These are phyloP conservation scores for Apis laboriosa DNA, from an alignment of 1,140 invertebrate genomes.

Conservation along the genomic window DNA sequence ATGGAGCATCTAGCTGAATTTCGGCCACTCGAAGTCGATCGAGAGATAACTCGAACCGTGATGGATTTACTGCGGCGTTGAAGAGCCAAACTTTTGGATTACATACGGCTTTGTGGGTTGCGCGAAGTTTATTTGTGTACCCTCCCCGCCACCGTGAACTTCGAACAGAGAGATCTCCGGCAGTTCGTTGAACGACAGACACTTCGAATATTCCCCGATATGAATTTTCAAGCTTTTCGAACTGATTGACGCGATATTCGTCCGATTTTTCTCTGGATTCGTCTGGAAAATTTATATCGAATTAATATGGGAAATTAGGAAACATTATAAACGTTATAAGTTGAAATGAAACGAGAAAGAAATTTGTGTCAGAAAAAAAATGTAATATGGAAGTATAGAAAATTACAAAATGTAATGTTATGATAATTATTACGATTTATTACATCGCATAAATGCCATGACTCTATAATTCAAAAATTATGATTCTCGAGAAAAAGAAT, in stretches of 20 bases:
- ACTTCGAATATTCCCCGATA: background rate
- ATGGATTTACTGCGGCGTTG: conserved; percentile 41
- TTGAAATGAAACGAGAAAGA: too few species aligned
- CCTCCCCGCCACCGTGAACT: background rate
- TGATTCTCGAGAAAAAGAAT: too few species aligned
- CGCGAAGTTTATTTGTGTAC: conserved; percentile 26
- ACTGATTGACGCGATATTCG: background rate
- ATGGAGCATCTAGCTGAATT: conserved; percentile 12
- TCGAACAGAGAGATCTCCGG: conserved; percentile 3
- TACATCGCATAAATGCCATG: too few species aligned
- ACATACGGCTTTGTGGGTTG: conserved; percentile 22
- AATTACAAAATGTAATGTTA: too few species aligned
- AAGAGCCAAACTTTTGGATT: conserved; percentile 41
- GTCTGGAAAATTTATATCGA: too few species aligned
- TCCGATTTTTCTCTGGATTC: too few species aligned
- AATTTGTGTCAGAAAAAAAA: too few species aligned
- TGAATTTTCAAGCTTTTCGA: background rate
- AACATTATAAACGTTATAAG: too few species aligned
- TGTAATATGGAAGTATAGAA: too few species aligned
- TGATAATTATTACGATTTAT: too few species aligned
- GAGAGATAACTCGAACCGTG: conserved; percentile 29
- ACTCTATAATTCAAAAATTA: too few species aligned
- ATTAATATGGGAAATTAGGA: too few species aligned
- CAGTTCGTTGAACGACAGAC: conserved; percentile 3
- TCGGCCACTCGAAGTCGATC: conserved; percentile 37